Evolutionary conservation across 2,888 invertebrate species (phyloP), one percentile per base, ranked within the genome.

Genomic region (Acanthosoma haemorrhoidale): DNA sequence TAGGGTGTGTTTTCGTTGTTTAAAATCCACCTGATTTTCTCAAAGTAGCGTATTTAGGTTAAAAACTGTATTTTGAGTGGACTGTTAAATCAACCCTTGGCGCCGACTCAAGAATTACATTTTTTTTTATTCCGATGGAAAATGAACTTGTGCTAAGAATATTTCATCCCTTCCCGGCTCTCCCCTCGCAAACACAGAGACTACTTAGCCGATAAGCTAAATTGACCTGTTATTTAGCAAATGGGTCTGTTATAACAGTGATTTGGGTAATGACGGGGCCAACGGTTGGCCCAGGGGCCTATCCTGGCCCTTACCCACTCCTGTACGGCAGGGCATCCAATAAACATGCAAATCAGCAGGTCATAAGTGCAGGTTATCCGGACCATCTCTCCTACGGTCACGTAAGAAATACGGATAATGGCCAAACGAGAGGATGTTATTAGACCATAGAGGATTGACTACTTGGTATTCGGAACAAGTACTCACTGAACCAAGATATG

Each of bases 211-310:
- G 51, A 51, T 51, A 51, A 25, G 51, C 21, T 25, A 51, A 51
- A 51, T 51, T 25, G 51, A 51, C 25, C 51, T 51, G 51, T 51
- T 51, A 51, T 51, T 51, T 51, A 25, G 51, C n/a, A 51, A 51
- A 51, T 51, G 51, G 51, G 25, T 51, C 51, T 13, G 25, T 51
- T 51, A 51, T 25, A 51, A 25, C 51, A n/a, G 51, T 51, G 51
- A 51, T 51, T 51, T 51, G 51, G 51, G 51, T 51, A 51, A 51
- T 51, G 51, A 51, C 51, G 21, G n/a, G 25, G n/a, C n/a, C n/a
- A n/a, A n/a, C n/a, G n/a, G n/a, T n/a, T n/a, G n/a, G n/a, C n/a
- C n/a, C 25, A n/a, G 29, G n/a, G 25, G 51, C 51, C 25, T 51
- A n/a, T 25, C 25, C 25, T 25, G 3, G 8, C 25, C 25, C 8